Conservation (phyloP, 2,113 vertebrate genomes). For the Bubo scandiacus region DNA sequence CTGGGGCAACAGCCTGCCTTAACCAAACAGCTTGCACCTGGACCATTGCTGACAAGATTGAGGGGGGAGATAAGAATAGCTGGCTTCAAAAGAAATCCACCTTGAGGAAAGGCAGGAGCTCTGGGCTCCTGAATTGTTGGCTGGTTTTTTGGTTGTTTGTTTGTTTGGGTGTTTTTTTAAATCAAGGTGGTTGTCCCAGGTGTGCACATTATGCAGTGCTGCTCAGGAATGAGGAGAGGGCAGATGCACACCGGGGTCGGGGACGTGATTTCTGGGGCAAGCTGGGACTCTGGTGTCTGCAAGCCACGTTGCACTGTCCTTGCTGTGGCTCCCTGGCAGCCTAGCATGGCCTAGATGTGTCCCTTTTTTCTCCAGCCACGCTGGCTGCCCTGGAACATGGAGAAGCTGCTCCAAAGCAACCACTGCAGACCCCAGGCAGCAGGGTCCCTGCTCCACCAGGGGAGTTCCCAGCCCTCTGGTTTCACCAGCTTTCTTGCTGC, state of each 20-base stretch:
- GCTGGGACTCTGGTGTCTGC: neutral
- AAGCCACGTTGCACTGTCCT: neutral
- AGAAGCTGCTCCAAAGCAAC: neutral
- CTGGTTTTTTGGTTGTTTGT: neutral
- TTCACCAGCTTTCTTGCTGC: neutral
- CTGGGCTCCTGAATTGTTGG: neutral
- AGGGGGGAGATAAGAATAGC: neutral
- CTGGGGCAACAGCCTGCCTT: neutral
- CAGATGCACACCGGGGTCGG: rapidly evolving
- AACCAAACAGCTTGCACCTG: neutral
- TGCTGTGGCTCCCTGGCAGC: neutral
- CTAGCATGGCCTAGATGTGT: neutral
- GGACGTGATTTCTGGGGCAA: neutral
- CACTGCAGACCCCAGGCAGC: neutral
- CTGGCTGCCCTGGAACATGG: neutral
- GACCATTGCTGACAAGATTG: neutral
- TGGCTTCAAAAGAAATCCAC: neutral
- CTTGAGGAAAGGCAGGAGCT: neutral
- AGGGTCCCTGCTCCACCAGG: neutral
- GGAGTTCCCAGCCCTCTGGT: neutral
- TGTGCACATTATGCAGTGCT: neutral
- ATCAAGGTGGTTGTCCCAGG: neutral
- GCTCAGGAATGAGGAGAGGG: neutral
- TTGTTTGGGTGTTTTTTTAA: neutral
- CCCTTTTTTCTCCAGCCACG: neutral